phyloP scores from a whole-genome alignment of 2,888 invertebrate genomes.

The Brassicogethes aeneus region DNA sequence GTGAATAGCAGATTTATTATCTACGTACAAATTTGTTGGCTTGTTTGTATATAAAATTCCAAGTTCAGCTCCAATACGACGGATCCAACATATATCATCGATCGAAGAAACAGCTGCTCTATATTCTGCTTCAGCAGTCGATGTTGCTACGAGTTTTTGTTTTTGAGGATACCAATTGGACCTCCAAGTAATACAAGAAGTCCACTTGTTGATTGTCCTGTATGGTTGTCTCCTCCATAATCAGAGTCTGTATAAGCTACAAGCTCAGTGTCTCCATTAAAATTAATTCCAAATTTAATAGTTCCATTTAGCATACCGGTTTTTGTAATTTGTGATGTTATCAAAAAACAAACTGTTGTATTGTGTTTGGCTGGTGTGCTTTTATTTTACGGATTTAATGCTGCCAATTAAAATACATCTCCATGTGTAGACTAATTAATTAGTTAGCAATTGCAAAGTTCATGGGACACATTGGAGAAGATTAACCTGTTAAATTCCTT shows the following conservation, averaged over 20 bases:
- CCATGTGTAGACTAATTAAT: too few relatives aligned
- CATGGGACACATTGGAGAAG: too few relatives aligned
- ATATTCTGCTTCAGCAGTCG: conserved; percentile 28
- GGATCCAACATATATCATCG: conserved; percentile 26
- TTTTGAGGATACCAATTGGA: conserved; percentile 18
- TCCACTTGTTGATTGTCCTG: too few relatives aligned
- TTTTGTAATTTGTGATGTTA: too few relatives aligned
- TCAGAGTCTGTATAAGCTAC: conserved; percentile 14
- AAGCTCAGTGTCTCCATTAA: conserved; percentile 14
- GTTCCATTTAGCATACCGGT: conserved; percentile 21
- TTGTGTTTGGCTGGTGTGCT: too few relatives aligned
- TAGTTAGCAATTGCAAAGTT: too few relatives aligned
- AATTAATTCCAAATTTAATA: conserved; percentile 18
- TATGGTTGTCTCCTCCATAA: conserved; percentile 21
- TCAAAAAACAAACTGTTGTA: too few relatives aligned
- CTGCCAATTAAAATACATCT: too few relatives aligned
- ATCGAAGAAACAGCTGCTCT: conserved; percentile 24
- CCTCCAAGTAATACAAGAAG: conserved; percentile 20
- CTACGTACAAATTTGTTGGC: conserved; percentile 20
- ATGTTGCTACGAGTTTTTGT: conserved; percentile 16
- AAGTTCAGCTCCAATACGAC: conserved; percentile 20
- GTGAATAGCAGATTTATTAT: conserved; percentile 25
- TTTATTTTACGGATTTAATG: too few relatives aligned
- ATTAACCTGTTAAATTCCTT: too few relatives aligned
- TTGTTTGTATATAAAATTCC: conserved; percentile 11